Base-by-base conservation (phyloP, 2,797 vertebrate genomes). In the Mycteria americana region DNA sequence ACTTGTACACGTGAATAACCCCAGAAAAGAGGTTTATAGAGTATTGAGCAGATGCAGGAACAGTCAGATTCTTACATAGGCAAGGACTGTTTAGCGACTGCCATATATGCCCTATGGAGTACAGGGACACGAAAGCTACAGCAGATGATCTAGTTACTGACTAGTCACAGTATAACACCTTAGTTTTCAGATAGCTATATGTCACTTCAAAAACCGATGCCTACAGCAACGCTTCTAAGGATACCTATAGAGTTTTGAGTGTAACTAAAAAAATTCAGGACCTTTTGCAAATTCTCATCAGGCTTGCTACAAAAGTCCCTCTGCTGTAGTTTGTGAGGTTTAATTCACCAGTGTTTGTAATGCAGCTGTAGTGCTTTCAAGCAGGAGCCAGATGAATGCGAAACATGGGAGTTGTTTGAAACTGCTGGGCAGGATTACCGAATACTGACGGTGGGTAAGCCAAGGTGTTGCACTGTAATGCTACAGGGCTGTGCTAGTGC, bases 1-100 rank as follows among this genome's bases (percentile, higher is more conserved):
- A 46, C 41, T 35, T 3, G 1, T 2, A 41, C 1, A 4, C 14
- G 10, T 23, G 30, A 59, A 1, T 7, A 77, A 81, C 10, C 11
- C 27, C 39, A 64, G 53, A 64, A 53, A 78, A 89, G 18, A 77
- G 10, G 9, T 85, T 78, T 50, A 17, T 2, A 48, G 46, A 57
- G 25, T 22, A 33, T 12, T 8, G 8, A 64, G 63, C 28, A 35
- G 80, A 14, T 23, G 69, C 81, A 41, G 60, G 50, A 85, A 30
- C 28, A 78, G 23, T 43, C 62, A 68, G 23, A 17, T 57, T 69
- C 59, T 86, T 43, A 33, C 0, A 1, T 21, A 45, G 46, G 39
- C 59, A 85, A 78, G 70, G 62, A 28, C 43, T 31, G 5, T 25
- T 39, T 10, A 64, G 53, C 4, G 1, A 53, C 48, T 35, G 69